phyloP scores from a whole-genome alignment of 2,797 vertebrate species.

The Heliangelus exortis region DNA sequence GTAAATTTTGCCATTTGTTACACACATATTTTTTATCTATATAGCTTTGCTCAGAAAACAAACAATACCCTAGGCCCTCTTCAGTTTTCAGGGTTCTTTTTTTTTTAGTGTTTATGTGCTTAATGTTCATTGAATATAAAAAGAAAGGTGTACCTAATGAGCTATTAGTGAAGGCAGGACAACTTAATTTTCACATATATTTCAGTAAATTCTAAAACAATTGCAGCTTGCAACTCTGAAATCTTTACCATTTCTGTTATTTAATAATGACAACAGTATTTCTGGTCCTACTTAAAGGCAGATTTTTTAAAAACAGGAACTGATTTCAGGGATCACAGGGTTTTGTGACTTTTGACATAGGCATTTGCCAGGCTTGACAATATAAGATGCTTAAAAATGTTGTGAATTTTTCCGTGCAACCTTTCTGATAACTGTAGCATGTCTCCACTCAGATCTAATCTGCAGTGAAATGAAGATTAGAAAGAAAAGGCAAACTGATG shows the following conservation, averaged over 20 bases:
- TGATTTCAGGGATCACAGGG: not conserved
- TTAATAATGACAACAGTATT: not conserved
- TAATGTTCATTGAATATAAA: not conserved
- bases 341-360: not conserved
- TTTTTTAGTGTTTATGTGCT: not conserved
- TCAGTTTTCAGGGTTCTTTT: not conserved
- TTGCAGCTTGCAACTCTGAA: not conserved
- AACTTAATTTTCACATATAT: not conserved
- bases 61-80: not conserved
- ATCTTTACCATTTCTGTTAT: not conserved
- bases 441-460: not conserved
- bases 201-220: not conserved
- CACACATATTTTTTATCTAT: rapidly evolving
- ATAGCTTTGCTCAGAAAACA: not conserved
- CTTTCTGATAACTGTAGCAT: not conserved
- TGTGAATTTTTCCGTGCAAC: not conserved
- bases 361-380: not conserved
- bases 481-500: not conserved
- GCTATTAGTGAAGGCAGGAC: not conserved
- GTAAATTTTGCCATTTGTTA: not conserved
- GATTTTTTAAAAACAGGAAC: not conserved
- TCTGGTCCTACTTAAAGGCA: not conserved
- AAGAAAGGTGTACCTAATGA: not conserved
- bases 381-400: not conserved
- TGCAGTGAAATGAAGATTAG: not conserved